Evolutionary conservation across 2,113 vertebrate genomes (phyloP).

Genomic region (Hystrix brachyura): DNA sequence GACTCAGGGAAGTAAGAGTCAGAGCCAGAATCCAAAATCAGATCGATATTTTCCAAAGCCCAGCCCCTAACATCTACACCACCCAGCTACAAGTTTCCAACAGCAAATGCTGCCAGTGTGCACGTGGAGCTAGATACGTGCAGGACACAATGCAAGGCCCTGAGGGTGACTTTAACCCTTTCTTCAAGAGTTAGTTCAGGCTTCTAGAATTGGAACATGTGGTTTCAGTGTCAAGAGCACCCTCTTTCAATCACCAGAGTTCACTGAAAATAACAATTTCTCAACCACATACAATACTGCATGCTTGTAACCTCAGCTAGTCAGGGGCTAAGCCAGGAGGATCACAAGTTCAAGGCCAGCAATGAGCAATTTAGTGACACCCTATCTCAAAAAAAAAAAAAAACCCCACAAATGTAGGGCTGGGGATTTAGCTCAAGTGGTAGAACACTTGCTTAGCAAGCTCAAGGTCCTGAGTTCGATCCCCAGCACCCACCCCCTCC

Average conservation of each 20-base stretch:
- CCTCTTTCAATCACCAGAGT: too few species aligned
- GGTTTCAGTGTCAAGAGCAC: background rate
- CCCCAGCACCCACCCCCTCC: too few species aligned
- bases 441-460: too few species aligned
- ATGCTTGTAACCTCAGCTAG: background rate
- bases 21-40: conserved; percentile 1
- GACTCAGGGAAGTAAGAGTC: background rate
- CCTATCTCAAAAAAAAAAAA: background rate
- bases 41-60: background rate
- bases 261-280: background rate
- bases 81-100: too few species aligned
- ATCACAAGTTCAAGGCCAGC: background rate
- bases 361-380: background rate
- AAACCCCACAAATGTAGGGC: too few species aligned
- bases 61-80: background rate
- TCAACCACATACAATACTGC: background rate
- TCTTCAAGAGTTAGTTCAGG: background rate
- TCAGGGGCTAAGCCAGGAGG: background rate
- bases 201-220: accelerated
- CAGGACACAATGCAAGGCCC: accelerated
- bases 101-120: background rate
- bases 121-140: accelerated
- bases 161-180: accelerated
- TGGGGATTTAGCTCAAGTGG: too few species aligned
- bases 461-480: too few species aligned